Percentiles rank a stretch among this genome's conserved stretches.
Conservation (phyloP, 2,888 invertebrate genomes). For the Lycocerus yunnanus region DNA sequence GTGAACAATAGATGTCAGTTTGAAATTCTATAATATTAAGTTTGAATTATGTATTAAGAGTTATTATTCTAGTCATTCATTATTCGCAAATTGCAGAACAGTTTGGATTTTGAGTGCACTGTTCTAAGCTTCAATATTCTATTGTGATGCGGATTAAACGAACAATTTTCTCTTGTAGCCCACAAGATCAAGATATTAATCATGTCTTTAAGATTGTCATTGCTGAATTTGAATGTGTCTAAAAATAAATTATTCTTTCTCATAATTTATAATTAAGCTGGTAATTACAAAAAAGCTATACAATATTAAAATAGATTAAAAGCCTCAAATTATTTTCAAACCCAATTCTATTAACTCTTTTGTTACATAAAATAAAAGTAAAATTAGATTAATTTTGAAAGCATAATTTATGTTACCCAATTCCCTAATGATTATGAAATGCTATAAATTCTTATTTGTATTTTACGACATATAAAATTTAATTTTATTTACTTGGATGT, state of each 20-base stretch:
- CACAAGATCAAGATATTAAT: conserved; percentile 14
- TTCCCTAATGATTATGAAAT: not conserved
- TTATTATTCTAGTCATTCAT: conserved; percentile 1
- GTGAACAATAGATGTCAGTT: not conserved
- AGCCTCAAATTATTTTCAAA: not conserved
- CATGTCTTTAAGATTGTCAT: conserved; percentile 13
- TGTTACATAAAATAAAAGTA: not conserved
- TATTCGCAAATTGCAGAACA: conserved; percentile 4
- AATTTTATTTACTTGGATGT: not conserved
- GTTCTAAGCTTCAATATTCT: conserved; percentile 15
- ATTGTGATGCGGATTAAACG: conserved; percentile 21
- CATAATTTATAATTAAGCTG: not conserved
- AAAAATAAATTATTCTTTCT: not conserved
- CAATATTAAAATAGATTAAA: not conserved
- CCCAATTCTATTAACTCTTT: not conserved
- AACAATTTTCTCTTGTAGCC: conserved; percentile 16
- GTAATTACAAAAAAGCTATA: not conserved
- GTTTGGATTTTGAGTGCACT: conserved; percentile 16
- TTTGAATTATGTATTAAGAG: conserved; percentile 1
- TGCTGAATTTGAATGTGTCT: not conserved
- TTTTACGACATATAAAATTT: not conserved
- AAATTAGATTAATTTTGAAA: not conserved
- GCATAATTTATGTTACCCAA: not conserved
- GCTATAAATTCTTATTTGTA: not conserved
- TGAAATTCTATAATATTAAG: not conserved